Evolutionary conservation across 2,888 invertebrate genomes (phyloP).

Genomic region (Matsumyia berberina): DNA sequence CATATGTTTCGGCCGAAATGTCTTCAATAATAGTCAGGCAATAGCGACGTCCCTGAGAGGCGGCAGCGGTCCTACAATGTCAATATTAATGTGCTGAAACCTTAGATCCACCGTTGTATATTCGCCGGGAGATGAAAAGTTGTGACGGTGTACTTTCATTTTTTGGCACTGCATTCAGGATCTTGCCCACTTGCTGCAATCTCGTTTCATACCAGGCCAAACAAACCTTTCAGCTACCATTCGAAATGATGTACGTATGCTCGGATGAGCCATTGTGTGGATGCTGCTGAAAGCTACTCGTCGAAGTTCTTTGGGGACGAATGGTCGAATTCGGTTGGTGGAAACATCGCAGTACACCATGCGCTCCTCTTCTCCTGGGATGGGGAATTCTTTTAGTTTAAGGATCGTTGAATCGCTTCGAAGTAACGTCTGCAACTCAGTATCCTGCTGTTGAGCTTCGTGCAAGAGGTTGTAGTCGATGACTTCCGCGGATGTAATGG

Average conservation of each 20-base stretch:
- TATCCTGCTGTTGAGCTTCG: not conserved
- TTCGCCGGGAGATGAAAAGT: not conserved
- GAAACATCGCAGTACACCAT: not conserved
- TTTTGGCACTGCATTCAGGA: not conserved
- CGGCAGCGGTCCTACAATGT: constrained; percentile 83
- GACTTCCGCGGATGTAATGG: not conserved
- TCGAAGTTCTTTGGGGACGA: not conserved
- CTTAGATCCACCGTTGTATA: not conserved
- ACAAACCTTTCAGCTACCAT: constrained; percentile 12
- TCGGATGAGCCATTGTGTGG: not conserved
- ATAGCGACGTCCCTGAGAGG: constrained; percentile 75
- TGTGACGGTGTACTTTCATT: too few relatives aligned
- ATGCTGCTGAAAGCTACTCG: not conserved
- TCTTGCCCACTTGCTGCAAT: not conserved
- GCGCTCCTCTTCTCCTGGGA: not conserved
- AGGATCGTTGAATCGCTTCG: not conserved
- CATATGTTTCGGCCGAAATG: constrained; percentile 66
- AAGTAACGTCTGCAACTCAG: not conserved
- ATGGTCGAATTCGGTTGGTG: not conserved
- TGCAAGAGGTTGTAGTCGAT: not conserved
- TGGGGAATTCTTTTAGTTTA: not conserved
- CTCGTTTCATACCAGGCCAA: constrained; percentile 4
- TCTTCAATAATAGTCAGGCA: constrained; percentile 56
- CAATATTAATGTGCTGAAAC: constrained; percentile 64
- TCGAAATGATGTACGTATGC: not conserved